Conservation (phyloP, 2,888 invertebrate species). For the Cheilosia impressa region DNA sequence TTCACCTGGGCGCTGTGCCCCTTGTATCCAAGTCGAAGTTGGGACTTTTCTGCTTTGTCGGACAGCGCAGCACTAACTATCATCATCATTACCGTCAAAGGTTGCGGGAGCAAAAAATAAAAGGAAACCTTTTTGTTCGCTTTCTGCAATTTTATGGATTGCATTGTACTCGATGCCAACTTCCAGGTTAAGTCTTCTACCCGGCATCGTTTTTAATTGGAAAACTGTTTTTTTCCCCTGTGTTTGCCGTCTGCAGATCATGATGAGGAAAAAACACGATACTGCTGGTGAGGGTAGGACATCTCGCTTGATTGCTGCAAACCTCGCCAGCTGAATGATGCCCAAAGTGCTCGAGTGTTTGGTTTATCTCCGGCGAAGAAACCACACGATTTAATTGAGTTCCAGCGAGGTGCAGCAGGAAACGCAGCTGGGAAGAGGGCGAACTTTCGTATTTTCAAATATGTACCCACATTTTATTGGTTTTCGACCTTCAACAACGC, state of each 20-base stretch:
- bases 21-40: not conserved
- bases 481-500: slow-evolving; percentile 11
- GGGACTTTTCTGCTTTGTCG: slow-evolving; percentile 3
- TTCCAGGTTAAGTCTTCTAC: slow-evolving; percentile 46
- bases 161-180: slow-evolving; percentile 52
- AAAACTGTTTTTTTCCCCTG: slow-evolving; percentile 35
- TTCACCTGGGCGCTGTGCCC: not conserved
- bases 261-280: slow-evolving; percentile 10
- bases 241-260: slow-evolving; percentile 21
- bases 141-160: slow-evolving; percentile 52
- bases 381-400: slow-evolving; percentile 24
- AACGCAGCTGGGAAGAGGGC: not conserved
- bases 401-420: not conserved
- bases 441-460: slow-evolving; percentile 15
- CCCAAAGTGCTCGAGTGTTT: slow-evolving; percentile 8
- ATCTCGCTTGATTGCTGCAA: slow-evolving; percentile 12
- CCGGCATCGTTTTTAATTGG: slow-evolving; percentile 54
- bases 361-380: slow-evolving; percentile 14
- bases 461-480: not conserved
- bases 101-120: slow-evolving; percentile 14
- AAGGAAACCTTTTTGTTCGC: slow-evolving; percentile 26
- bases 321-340: slow-evolving; percentile 28
- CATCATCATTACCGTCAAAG: slow-evolving; percentile 20
- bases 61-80: not conserved
- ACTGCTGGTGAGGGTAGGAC: not conserved